phyloP scores from a whole-genome alignment of 2,797 vertebrate genomes.

The Fundulus diaphanus region DNA sequence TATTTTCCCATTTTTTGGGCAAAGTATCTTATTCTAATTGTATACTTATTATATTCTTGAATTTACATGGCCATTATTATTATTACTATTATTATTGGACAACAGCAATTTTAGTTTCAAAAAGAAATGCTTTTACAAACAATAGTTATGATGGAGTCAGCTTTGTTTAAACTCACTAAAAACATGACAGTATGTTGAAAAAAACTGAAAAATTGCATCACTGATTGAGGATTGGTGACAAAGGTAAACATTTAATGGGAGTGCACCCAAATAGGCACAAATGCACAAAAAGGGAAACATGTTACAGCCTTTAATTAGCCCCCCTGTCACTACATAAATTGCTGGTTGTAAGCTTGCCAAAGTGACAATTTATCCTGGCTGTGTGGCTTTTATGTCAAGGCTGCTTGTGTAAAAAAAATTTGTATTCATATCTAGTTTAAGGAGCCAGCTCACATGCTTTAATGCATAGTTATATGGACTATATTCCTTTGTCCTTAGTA shows the following conservation, averaged over 20 bases:
- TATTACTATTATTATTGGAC: neutral
- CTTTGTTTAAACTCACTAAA: neutral
- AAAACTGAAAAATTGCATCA: neutral
- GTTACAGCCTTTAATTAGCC: neutral
- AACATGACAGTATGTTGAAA: neutral
- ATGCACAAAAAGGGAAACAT: neutral
- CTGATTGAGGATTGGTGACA: neutral
- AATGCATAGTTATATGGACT: neutral
- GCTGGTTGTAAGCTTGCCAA: neutral
- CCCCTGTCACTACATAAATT: neutral
- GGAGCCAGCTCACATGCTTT: neutral
- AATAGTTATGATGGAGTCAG: neutral
- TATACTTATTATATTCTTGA: neutral
- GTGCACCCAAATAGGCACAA: neutral
- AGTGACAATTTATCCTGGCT: slow-evolving; percentile 1
- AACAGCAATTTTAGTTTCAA: neutral
- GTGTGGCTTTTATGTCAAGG: neutral
- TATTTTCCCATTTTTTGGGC: neutral
- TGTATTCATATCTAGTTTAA: neutral
- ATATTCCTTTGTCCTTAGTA: neutral
- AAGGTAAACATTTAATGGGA: neutral
- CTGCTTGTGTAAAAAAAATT: neutral
- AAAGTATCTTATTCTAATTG: neutral
- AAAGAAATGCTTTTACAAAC: neutral
- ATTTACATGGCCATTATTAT: no score